A percentile compares a stretch with the other conserved stretches of the same genome.
Conservation (phyloP, 2,797 vertebrate genomes). For the Eulemur mongoz region DNA sequence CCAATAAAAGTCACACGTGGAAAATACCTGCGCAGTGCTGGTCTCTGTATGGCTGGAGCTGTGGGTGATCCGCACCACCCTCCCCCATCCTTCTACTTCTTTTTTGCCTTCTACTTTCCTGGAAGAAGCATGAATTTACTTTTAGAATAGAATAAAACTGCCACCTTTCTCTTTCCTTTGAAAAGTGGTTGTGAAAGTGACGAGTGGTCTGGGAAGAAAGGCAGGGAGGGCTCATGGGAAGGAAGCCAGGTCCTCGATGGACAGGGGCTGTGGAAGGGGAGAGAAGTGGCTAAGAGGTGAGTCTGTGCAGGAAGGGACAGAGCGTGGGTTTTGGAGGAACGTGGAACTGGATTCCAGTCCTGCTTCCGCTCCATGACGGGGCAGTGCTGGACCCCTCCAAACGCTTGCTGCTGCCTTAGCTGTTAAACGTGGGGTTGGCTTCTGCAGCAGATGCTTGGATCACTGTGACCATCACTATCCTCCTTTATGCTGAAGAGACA, state of each 20-base stretch:
- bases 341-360: no score
- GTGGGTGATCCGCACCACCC: rapidly evolving
- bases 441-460: rapidly evolving
- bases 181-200: not conserved
- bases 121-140: not conserved
- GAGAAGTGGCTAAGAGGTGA: not conserved
- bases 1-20: rapidly evolving
- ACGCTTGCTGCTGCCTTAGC: not conserved
- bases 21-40: rapidly evolving
- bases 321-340: not conserved
- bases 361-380: rapidly evolving
- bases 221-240: not conserved
- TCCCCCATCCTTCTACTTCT: not conserved
- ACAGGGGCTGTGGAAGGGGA: not conserved
- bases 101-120: not conserved
- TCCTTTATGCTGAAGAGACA: not conserved
- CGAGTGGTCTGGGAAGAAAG: not conserved
- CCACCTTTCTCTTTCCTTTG: not conserved
- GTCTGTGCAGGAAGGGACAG: no score
- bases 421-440: not conserved
- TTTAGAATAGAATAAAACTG: not conserved
- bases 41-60: rapidly evolving
- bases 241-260: not conserved
- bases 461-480: not conserved
- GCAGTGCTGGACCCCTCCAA: not conserved